A percentile compares a stretch with the other conserved stretches of the same genome.
Evolutionary conservation across 2,888 invertebrate genomes (phyloP).

Genomic region (Helobdella robusta): DNA sequence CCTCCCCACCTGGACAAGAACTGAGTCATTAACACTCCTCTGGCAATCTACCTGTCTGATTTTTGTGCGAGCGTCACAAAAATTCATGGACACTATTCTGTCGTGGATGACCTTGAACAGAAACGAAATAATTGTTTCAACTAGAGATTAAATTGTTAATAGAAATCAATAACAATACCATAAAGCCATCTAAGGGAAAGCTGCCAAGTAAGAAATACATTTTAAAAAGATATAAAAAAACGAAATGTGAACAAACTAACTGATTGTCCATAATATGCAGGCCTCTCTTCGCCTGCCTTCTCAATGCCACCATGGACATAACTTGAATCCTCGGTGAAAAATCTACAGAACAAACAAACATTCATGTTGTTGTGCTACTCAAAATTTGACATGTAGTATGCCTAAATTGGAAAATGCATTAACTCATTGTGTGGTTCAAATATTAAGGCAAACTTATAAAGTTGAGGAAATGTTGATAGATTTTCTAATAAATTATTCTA

Average conservation of each 20-base stretch:
- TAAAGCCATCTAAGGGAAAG: neutral
- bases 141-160: neutral
- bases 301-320: constrained; percentile 89
- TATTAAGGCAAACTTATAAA: too few relatives aligned
- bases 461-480: too few relatives aligned
- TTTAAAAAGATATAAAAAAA: constrained; percentile 8
- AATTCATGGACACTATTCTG: constrained; percentile 85
- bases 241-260: constrained; percentile 38
- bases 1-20: constrained; percentile 70
- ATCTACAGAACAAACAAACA: constrained; percentile 55
- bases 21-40: constrained; percentile 82
- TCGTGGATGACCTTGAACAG: constrained; percentile 76
- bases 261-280: constrained; percentile 49
- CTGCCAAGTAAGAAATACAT: neutral
- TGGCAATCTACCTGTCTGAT: constrained; percentile 93
- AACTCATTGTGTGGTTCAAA: too few relatives aligned
- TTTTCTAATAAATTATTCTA: too few relatives aligned
- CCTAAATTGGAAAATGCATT: too few relatives aligned
- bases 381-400: constrained; percentile 2
- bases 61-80: constrained; percentile 92
- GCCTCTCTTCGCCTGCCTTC: constrained; percentile 61
- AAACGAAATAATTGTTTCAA: neutral
- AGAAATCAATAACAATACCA: constrained; percentile 12
- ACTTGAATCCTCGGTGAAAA: constrained; percentile 89
- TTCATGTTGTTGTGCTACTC: neutral